Base-by-base conservation (phyloP, 2,888 invertebrate genomes). In the Xestia ashworthii region DNA sequence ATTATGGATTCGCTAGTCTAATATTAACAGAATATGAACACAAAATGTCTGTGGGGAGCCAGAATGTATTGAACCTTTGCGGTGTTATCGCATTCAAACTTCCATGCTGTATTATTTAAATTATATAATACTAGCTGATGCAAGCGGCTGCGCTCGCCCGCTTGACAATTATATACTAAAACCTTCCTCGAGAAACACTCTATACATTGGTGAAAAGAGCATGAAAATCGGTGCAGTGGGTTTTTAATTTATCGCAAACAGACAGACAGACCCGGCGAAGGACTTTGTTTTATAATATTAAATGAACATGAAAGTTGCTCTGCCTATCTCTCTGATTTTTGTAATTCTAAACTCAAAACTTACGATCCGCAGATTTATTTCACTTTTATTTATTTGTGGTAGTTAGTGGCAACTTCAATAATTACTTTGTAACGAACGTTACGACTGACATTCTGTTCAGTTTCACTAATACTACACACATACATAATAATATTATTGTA, bases 1-100 rank as follows among this genome's bases (percentile, higher is more conserved):
- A 84, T 77, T 85, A 81, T 55, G 66, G 55, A 22, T 41, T 74
- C 19, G 53, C 70, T 12, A 62, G 60, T 73, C 67, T 67, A 65
- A 65, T 65, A 60, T 71, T 71, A 69, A 68, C 76, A 48, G 67
- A 75, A 81, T 60, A 64, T 81, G 74, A 64, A 50, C 1, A 3
- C n/a, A 67, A 80, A 67, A 71, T 74, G 32, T 71, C 53, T 71
- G 71, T 32, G 2, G 25, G 0, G 1, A 32, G 11, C 22, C n/a
- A 38, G 16, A 64, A 71, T 84, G 48, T 71, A 41, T 32, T 55
- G 14, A 41, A 0, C 11, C 5, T 41, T 71, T 5, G 48, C 16
- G 14, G 55, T n/a, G 44, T 67, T 50, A 22, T 68, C 74, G 70
- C 60, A 55, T n/a, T 2, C 8, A 65, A 44, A 44, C 41, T 65